Evolutionary conservation across 2,888 invertebrate species (phyloP).

Genomic region (Tetheella fluctuosa): DNA sequence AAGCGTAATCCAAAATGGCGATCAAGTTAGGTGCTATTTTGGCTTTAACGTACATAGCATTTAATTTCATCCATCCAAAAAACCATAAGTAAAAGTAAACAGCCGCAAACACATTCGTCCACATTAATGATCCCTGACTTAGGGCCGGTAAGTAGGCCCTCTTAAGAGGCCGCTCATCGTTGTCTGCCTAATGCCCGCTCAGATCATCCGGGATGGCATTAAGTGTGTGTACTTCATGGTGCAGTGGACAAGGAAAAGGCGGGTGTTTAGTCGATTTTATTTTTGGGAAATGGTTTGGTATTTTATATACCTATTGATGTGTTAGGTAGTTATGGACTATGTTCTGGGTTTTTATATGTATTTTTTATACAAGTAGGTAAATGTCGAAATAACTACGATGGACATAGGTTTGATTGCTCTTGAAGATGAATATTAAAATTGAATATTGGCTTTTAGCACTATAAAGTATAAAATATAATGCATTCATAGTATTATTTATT

Average conservation of each 20-base stretch:
- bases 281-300: slow-evolving; percentile 33
- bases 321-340: too few relatives aligned
- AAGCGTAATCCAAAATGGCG: neutral
- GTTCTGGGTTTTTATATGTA: too few relatives aligned
- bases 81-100: slow-evolving; percentile 1
- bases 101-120: slow-evolving; percentile 17
- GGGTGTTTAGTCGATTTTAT: slow-evolving; percentile 36
- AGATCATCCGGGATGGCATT: slow-evolving; percentile 37
- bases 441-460: too few relatives aligned
- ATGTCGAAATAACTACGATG: too few relatives aligned
- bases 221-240: slow-evolving; percentile 49
- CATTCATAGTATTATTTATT: too few relatives aligned
- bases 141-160: slow-evolving; percentile 31
- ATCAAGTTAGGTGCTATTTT: neutral
- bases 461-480: too few relatives aligned
- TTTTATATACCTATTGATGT: neutral
- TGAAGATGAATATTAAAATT: too few relatives aligned
- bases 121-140: slow-evolving; percentile 46
- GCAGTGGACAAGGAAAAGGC: slow-evolving; percentile 55
- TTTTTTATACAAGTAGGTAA: too few relatives aligned
- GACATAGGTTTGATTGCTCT: too few relatives aligned
- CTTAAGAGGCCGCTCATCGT: slow-evolving; percentile 17
- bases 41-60: neutral
- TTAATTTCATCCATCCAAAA: neutral
- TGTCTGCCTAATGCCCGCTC: slow-evolving; percentile 19